A percentile compares a stretch with the other conserved stretches of the same genome.
Conservation (phyloP, 2,113 vertebrate genomes). For the Ammodramus savannarum region DNA sequence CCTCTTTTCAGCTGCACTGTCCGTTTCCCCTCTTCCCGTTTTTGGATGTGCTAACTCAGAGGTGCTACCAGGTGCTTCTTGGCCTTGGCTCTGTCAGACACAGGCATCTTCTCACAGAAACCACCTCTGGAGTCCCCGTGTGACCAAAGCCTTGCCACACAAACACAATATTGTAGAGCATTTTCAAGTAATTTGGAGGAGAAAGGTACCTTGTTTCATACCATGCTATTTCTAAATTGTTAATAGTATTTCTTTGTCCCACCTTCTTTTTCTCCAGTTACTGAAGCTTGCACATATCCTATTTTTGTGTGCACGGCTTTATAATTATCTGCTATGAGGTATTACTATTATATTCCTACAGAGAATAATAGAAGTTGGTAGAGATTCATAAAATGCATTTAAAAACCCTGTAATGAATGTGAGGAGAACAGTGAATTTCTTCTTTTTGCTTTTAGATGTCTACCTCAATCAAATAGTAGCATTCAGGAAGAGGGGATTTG, state of each 20-base stretch:
- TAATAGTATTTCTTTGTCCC: neutral
- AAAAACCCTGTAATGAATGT: neutral
- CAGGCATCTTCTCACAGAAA: neutral
- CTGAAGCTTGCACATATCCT: neutral
- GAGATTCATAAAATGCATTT: neutral
- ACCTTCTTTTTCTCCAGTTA: neutral
- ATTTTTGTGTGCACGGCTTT: neutral
- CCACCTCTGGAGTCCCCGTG: rapidly evolving
- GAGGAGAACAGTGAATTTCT: neutral
- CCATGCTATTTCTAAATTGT: neutral
- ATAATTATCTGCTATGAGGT: neutral
- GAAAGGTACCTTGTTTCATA: neutral
- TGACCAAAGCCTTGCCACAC: neutral
- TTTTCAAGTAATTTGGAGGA: neutral
- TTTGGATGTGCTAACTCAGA: neutral
- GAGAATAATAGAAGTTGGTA: neutral
- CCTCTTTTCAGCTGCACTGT: neutral
- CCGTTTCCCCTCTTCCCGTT: neutral
- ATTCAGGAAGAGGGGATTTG: neutral
- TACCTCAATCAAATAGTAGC: neutral
- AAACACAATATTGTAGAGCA: rapidly evolving
- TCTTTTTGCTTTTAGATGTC: neutral
- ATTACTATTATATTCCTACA: neutral
- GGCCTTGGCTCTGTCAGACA: neutral
- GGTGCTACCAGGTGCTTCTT: neutral